Conservation (phyloP, 2,113 vertebrate genomes). For the Crotophaga sulcirostris region DNA sequence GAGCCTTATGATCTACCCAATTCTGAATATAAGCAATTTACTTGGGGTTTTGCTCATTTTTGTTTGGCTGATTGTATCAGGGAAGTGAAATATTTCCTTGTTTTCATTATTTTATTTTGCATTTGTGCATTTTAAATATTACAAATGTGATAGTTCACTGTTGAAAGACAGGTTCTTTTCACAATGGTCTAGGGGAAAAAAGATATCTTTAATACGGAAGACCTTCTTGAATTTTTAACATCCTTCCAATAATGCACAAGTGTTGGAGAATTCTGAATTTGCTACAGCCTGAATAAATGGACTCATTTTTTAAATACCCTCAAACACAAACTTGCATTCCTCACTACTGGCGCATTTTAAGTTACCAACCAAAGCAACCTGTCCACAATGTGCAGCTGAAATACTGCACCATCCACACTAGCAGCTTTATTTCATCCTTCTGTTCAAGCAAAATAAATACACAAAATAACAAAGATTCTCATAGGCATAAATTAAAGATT, state of each 20-base stretch:
- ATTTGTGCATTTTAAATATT: background rate
- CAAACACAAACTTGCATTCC: background rate
- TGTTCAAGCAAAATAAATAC: background rate
- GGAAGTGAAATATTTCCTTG: background rate
- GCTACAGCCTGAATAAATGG: background rate
- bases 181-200: background rate
- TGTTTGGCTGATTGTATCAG: background rate
- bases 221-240: background rate
- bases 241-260: background rate
- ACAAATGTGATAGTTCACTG: background rate
- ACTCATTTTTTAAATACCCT: background rate
- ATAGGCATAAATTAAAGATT: background rate
- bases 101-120: background rate
- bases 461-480: background rate
- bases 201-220: background rate
- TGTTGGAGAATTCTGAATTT: background rate
- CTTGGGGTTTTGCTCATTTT: background rate
- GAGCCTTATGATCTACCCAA: background rate
- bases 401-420: background rate
- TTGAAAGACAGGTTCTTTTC: background rate
- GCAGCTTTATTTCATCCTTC: background rate
- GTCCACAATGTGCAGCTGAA: background rate
- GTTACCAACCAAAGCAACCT: background rate
- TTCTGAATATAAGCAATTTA: background rate
- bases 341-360: background rate